Percentiles rank a stretch among this genome's conserved stretches.
Conservation (phyloP, 2,888 invertebrate genomes). For the Brachycybe producta region DNA sequence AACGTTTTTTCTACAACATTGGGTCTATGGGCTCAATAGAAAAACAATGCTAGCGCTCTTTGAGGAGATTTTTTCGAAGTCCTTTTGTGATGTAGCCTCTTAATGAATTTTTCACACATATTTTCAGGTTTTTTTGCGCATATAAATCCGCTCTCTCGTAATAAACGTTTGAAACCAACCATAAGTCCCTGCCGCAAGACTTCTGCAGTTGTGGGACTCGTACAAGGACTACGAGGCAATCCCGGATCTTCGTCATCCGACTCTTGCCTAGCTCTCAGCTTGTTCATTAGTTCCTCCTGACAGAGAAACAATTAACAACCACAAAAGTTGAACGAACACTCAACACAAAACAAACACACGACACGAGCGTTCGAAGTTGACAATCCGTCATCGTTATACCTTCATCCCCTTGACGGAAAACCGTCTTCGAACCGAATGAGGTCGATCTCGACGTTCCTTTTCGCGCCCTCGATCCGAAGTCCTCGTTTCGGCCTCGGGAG, state of each 20-base stretch:
- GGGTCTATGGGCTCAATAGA: too few relatives aligned
- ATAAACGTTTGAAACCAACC: too few relatives aligned
- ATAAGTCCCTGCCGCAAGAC: slow-evolving; percentile 7
- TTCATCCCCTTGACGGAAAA: neutral
- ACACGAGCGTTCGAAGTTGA: neutral
- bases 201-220: slow-evolving; percentile 6
- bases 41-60: too few relatives aligned
- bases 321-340: neutral
- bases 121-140: too few relatives aligned
- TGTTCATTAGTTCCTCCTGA: slow-evolving; percentile 2
- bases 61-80: too few relatives aligned
- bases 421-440: neutral
- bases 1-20: too few relatives aligned
- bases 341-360: neutral
- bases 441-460: neutral
- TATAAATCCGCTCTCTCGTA: too few relatives aligned
- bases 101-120: too few relatives aligned
- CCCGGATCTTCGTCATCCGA: slow-evolving; percentile 14
- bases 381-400: neutral
- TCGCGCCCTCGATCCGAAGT: neutral
- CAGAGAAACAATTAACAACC: neutral
- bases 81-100: too few relatives aligned
- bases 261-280: slow-evolving; percentile 2
- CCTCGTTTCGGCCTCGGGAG: neutral
- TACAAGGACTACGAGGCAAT: slow-evolving; percentile 7